Base-by-base conservation (phyloP, 2,888 invertebrate species). In the Papilio demoleus region DNA sequence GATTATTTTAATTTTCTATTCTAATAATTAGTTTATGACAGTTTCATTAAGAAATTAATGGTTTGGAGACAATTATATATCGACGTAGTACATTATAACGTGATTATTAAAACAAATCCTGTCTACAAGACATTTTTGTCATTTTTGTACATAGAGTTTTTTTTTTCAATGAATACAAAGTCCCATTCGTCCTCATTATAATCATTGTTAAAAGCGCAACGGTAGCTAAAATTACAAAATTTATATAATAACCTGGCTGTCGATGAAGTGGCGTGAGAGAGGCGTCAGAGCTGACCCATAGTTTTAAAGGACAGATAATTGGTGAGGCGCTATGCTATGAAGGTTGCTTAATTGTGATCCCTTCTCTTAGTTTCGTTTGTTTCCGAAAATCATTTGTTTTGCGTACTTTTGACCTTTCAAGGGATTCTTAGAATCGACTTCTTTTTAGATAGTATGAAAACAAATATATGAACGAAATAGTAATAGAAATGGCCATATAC, bases 281-380 rank as follows among this genome's bases (percentile, higher is more conserved):
- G 34, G 50, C 50, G 50, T 38, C 34, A 50, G 36, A 53, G 50
- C 47, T 34, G 63, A 50, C 24, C 24, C 22, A 38, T 53, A 50
- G 50, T 53, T 36, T 36, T 59, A 38, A 36, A 61, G 61, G 61
- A 63, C 63, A 63, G 47, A 36, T 58, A 65, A 65, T 58, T 40
- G 56, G 56, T 40, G 56, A 58, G 58, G 65, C 36, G 42, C 58
- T 58, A 19, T 19, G 31, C 31, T 31, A 34, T 65, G 65, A 65
- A 65, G 65, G 65, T 40, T 42, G 56, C 40, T 58, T 50, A 58
- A 19, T 65, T 17, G 34, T 65, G 8, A 40, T 40, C n/a, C 38
- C 64, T 64, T 64, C 64, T 53, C 53, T 53, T 17, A 27, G 22
- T 50, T 63, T 50, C 22, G 34, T 63, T 24, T 36, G 42, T 61